Conservation (phyloP, 2,888 invertebrate genomes). For the Patella depressa region DNA sequence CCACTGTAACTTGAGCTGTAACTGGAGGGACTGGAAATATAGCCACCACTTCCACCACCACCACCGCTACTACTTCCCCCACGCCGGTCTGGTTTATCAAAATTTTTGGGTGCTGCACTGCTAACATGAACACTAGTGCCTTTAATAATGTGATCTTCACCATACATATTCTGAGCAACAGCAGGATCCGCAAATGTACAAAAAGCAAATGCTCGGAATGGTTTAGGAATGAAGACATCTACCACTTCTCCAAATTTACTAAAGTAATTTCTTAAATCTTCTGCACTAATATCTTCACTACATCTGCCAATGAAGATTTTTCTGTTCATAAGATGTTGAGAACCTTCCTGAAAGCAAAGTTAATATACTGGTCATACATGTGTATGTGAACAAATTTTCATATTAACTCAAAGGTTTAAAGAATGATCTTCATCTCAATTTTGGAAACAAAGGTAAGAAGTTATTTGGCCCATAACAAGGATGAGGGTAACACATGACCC, state of each 20-base stretch:
- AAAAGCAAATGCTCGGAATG: constrained; percentile 82
- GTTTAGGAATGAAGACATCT: constrained; percentile 95
- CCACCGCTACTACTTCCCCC: constrained; percentile 12
- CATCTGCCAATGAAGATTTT: constrained; percentile 96
- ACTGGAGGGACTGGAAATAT: constrained; percentile 25
- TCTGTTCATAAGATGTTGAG: constrained; percentile 71
- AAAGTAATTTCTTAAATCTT: constrained; percentile 87
- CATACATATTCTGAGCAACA: constrained; percentile 90
- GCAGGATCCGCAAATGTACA: constrained; percentile 94
- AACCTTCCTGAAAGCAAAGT: constrained; percentile 56
- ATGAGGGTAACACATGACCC: too few relatives aligned
- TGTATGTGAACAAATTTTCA: not conserved
- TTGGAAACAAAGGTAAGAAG: not conserved
- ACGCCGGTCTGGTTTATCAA: constrained; percentile 48
- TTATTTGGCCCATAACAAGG: too few relatives aligned
- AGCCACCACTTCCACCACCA: constrained; percentile 26
- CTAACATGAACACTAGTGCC: constrained; percentile 80
- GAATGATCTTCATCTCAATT: not conserved
- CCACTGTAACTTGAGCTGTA: constrained; percentile 30
- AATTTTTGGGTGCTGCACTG: constrained; percentile 68
- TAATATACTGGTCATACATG: not conserved
- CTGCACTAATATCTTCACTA: constrained; percentile 90
- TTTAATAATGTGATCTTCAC: constrained; percentile 94
- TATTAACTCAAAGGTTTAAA: not conserved
- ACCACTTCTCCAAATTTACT: constrained; percentile 93